These are phyloP conservation scores for Hermatobates lingyangjiaoensis DNA, from an alignment of 1,140 invertebrate genomes.

Conservation along the genomic window DNA sequence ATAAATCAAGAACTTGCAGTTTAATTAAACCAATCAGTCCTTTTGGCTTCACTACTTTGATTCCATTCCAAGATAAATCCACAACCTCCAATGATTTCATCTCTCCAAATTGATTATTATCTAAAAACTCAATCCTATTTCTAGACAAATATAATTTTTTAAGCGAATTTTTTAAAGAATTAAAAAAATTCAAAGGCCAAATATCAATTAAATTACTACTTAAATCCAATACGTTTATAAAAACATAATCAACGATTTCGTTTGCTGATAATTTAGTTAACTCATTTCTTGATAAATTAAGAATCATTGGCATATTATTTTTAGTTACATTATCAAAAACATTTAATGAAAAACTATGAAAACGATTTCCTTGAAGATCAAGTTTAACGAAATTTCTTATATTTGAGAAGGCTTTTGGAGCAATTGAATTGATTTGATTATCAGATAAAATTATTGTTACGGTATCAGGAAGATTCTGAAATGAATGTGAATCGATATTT, in stretches of 20 bases:
- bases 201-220: slow-evolving; percentile 42
- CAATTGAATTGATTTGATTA: slow-evolving; percentile 39
- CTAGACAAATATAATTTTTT: slow-evolving; percentile 46
- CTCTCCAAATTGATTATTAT: slow-evolving; percentile 47
- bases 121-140: slow-evolving; percentile 50
- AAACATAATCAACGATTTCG: slow-evolving; percentile 19
- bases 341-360: slow-evolving; percentile 42
- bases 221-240: slow-evolving; percentile 46
- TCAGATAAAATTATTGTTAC: slow-evolving; percentile 45
- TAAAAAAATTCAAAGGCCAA: slow-evolving; percentile 38
- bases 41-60: slow-evolving; percentile 46
- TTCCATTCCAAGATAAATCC: slow-evolving; percentile 49
- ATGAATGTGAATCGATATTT: slow-evolving; percentile 32
- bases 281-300: slow-evolving; percentile 49
- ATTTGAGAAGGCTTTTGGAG: slow-evolving; percentile 39
- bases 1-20: slow-evolving; percentile 62
- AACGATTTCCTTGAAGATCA: slow-evolving; percentile 49
- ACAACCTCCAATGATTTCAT: slow-evolving; percentile 49
- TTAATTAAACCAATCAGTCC: slow-evolving; percentile 52
- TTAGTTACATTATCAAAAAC: slow-evolving; percentile 44
- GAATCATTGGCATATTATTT: slow-evolving; percentile 33
- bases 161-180: slow-evolving; percentile 35
- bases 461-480: slow-evolving; percentile 42
- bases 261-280: slow-evolving; percentile 37
- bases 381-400: slow-evolving; percentile 44